phyloP scores from a whole-genome alignment of 2,888 invertebrate species.

The Plemyria rubiginata region DNA sequence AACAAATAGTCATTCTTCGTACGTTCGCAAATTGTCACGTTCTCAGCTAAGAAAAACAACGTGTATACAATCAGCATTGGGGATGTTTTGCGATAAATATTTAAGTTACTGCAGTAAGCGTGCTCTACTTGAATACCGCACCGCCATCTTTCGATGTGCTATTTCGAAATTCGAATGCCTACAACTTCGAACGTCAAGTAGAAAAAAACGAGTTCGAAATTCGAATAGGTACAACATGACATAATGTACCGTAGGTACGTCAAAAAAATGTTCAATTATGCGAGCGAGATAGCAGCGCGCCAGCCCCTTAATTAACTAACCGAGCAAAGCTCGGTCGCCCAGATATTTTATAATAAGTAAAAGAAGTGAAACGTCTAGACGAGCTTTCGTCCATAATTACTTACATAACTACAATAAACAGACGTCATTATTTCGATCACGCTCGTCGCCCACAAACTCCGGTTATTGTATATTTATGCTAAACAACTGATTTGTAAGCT shows the following conservation, averaged over 20 bases:
- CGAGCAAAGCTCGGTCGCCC: too few species aligned
- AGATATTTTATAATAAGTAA: too few species aligned
- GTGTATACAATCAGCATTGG: constrained; percentile 19
- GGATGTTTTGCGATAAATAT: constrained; percentile 20
- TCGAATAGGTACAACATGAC: too few species aligned
- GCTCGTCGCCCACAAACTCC: constrained; percentile 28
- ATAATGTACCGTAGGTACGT: too few species aligned
- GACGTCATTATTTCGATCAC: constrained; percentile 31
- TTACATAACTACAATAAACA: constrained; percentile 18
- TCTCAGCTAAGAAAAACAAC: neutral
- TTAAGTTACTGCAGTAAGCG: constrained; percentile 24
- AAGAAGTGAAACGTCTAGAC: constrained; percentile 20
- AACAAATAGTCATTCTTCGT: neutral
- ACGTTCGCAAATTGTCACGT: constrained; percentile 1
- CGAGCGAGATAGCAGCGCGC: too few species aligned
- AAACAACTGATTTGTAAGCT: constrained; percentile 27
- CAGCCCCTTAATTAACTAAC: too few species aligned
- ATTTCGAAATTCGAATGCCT: neutral
- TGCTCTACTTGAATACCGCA: constrained; percentile 4
- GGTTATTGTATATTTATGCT: constrained; percentile 38
- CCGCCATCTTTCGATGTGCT: neutral
- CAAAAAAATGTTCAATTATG: too few species aligned
- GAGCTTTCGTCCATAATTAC: constrained; percentile 18
- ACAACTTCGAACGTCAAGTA: neutral
- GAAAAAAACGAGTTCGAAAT: too few species aligned